These are phyloP conservation scores for Melieria omissa DNA, from an alignment of 2,888 invertebrate species.

Conservation along the genomic window DNA sequence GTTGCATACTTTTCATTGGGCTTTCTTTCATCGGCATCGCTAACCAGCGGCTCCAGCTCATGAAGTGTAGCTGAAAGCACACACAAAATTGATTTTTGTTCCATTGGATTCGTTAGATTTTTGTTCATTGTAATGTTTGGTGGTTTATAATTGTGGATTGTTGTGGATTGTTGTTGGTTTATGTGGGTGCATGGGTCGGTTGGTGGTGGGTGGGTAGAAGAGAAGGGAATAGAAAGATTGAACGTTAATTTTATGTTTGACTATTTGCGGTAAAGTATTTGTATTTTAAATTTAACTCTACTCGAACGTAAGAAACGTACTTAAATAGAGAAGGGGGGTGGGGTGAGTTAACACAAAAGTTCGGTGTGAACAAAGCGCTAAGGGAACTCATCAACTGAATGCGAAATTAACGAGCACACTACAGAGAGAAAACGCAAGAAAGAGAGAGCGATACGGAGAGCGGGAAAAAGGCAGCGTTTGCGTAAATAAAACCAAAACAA, in stretches of 20 bases:
- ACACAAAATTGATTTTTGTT: slow-evolving; percentile 59
- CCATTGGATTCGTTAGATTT: slow-evolving; percentile 46
- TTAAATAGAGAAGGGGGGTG: too few relatives aligned
- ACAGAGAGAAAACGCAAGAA: too few relatives aligned
- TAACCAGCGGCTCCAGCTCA: slow-evolving; percentile 81
- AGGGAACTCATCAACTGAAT: too few relatives aligned
- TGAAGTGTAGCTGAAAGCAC: slow-evolving; percentile 66
- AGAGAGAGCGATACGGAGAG: too few relatives aligned
- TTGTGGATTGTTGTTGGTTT: slow-evolving; percentile 5
- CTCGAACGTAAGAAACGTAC: too few relatives aligned
- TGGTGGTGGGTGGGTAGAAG: slow-evolving; percentile 20
- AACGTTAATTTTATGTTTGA: slow-evolving; percentile 8
- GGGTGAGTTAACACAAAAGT: too few relatives aligned
- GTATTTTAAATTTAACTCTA: too few relatives aligned
- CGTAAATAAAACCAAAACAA: too few relatives aligned
- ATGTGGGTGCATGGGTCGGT: neutral
- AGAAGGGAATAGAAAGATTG: slow-evolving; percentile 15
- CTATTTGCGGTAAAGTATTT: too few relatives aligned
- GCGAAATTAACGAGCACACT: too few relatives aligned
- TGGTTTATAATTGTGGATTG: slow-evolving; percentile 17
- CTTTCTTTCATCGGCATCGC: slow-evolving; percentile 71
- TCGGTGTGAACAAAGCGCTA: too few relatives aligned
- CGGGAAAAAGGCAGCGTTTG: too few relatives aligned
- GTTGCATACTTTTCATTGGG: slow-evolving; percentile 64
- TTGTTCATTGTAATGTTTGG: slow-evolving; percentile 12